Conservation (phyloP, 2,888 invertebrate genomes). For the Amiota mariae region DNA sequence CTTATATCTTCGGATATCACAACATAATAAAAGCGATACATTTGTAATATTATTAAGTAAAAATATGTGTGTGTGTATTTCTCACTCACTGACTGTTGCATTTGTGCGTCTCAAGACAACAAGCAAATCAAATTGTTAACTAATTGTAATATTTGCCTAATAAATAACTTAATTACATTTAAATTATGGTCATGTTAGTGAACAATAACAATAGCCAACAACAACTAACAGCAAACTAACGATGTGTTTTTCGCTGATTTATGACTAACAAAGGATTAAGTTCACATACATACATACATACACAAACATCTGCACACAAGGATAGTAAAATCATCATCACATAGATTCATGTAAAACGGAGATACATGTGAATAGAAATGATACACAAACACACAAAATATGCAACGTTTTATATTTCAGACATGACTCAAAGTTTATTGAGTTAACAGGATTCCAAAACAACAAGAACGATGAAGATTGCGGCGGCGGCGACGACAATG, state of each 20-base stretch:
- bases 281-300: constrained; percentile 29
- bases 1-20: no score
- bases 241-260: constrained; percentile 67
- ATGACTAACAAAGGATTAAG: constrained; percentile 66
- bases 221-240: constrained; percentile 43
- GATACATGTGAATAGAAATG: not conserved
- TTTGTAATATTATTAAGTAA: no score
- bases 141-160: constrained; percentile 66
- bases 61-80: not conserved
- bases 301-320: constrained; percentile 20
- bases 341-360: not conserved
- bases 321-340: not conserved
- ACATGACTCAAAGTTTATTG: constrained; percentile 25
- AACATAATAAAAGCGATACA: no score
- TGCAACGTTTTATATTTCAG: constrained; percentile 1
- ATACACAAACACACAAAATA: constrained; percentile 14
- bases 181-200: constrained; percentile 62
- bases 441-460: constrained; percentile 6
- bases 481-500: no score
- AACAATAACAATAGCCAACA: not conserved
- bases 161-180: constrained; percentile 71
- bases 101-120: constrained; percentile 34
- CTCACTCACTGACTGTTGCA: not conserved
- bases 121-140: constrained; percentile 65
- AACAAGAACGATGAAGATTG: no score